phyloP scores from a whole-genome alignment of 2,888 invertebrate species.

The Dichetophora obliterata region DNA sequence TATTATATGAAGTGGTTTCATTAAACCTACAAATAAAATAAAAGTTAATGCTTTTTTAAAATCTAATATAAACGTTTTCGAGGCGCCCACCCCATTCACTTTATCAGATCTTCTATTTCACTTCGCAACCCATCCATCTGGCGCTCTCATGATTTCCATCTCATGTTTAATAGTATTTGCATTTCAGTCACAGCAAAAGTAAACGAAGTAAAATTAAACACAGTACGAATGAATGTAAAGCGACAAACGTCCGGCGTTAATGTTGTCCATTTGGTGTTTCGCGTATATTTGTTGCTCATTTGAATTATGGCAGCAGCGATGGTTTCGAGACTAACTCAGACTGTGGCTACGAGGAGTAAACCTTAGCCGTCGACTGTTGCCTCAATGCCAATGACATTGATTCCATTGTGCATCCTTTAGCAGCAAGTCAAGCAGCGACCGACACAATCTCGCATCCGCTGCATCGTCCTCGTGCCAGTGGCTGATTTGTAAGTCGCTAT shows the following conservation, averaged over 20 bases:
- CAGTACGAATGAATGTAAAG: not conserved
- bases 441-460: constrained; percentile 5
- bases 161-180: not conserved
- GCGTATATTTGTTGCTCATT: constrained; percentile 18
- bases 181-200: constrained; percentile 17
- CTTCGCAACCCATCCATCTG: not conserved
- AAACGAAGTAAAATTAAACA: not conserved
- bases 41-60: no score
- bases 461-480: not conserved
- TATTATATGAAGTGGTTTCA: no score
- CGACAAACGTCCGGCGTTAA: constrained; percentile 9
- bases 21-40: no score
- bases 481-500: constrained; percentile 5
- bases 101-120: not conserved
- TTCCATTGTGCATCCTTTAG: constrained; percentile 32
- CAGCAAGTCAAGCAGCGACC: not conserved
- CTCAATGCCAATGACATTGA: constrained; percentile 38
- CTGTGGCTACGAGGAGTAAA: not conserved
- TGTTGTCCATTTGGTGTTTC: not conserved
- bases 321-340: constrained; percentile 25
- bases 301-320: constrained; percentile 38
- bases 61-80: no score
- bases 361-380: constrained; percentile 31
- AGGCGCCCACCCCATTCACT: no score
- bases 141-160: not conserved